Evolutionary conservation across 35 echinoderm and acorn worm genomes (phyloP).

Genomic region (Eucidaris tribuloides): DNA sequence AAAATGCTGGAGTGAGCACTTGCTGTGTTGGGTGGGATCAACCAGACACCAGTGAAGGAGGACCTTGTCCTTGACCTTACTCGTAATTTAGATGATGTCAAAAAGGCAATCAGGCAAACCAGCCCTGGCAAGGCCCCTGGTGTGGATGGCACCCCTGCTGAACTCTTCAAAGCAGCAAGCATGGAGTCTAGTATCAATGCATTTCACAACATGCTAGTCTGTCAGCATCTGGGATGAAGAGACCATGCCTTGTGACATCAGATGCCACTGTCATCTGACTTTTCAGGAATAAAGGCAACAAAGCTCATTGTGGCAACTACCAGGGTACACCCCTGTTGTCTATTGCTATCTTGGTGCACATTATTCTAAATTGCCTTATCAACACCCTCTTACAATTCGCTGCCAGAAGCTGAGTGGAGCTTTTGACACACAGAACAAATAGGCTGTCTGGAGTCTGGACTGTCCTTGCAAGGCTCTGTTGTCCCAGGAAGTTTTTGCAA

Average conservation of each 20-base stretch:
- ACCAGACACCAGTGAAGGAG: neutral
- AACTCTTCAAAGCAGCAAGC: constrained; percentile 20
- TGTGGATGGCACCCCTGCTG: constrained; percentile 7
- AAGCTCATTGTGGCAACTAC: neutral
- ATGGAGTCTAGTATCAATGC: neutral
- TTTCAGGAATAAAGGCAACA: constrained; percentile 32
- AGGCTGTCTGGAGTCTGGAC: constrained; percentile 10
- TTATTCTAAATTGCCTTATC: constrained; percentile 1
- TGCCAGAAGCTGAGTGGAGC: constrained; percentile 36
- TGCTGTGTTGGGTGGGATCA: neutral
- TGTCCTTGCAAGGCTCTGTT: constrained; percentile 7
- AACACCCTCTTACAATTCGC: neutral
- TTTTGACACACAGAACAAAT: constrained; percentile 42
- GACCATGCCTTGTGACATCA: neutral
- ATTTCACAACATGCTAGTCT: neutral
- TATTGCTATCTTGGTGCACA: neutral
- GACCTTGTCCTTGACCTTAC: neutral
- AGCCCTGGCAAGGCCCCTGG: constrained; percentile 17
- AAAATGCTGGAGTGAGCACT: constrained; percentile 29
- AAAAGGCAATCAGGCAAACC: constrained; percentile 3
- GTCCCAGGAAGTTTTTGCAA: neutral
- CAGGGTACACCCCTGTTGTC: neutral
- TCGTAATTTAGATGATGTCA: neutral
- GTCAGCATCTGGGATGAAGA: constrained; percentile 29
- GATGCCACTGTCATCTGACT: constrained; percentile 19